A percentile compares a stretch with the other conserved stretches of the same genome.
These are phyloP conservation scores for Gymnoscelis rufifasciata DNA, from an alignment of 2,888 invertebrate species.

Conservation along the genomic window DNA sequence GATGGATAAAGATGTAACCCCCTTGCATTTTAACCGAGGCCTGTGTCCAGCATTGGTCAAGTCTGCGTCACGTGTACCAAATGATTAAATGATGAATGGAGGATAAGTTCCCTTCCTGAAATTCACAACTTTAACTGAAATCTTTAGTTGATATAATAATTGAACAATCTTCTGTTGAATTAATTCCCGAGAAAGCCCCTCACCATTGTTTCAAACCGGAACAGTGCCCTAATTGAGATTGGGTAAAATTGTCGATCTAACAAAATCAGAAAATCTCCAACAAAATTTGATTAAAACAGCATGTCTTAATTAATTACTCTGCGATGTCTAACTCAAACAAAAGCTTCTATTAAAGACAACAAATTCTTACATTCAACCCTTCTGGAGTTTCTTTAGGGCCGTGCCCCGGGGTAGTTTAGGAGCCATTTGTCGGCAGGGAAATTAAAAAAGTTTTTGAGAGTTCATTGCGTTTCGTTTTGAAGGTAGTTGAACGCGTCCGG, in stretches of 20 bases:
- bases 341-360: conserved; percentile 26
- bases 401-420: conserved; percentile 24
- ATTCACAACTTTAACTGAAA: no score
- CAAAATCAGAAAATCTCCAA: conserved; percentile 4
- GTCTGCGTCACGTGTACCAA: no score
- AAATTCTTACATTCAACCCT: conserved; percentile 24
- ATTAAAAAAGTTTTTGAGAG: conserved; percentile 49
- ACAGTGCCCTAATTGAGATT: conserved; percentile 5
- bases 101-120: no score
- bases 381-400: conserved; percentile 32
- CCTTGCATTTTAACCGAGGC: no score
- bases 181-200: neutral
- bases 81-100: no score
- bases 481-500: conserved; percentile 22
- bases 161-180: no score
- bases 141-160: neutral
- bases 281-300: conserved; percentile 24
- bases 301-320: conserved; percentile 25
- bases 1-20: no score
- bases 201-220: neutral
- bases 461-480: conserved; percentile 35
- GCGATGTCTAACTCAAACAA: conserved; percentile 24
- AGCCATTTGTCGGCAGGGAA: conserved; percentile 40
- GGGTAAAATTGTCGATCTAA: neutral
- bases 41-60: no score